phyloP scores from a whole-genome alignment of 2,113 vertebrate species.

The Colaptes auratus region DNA sequence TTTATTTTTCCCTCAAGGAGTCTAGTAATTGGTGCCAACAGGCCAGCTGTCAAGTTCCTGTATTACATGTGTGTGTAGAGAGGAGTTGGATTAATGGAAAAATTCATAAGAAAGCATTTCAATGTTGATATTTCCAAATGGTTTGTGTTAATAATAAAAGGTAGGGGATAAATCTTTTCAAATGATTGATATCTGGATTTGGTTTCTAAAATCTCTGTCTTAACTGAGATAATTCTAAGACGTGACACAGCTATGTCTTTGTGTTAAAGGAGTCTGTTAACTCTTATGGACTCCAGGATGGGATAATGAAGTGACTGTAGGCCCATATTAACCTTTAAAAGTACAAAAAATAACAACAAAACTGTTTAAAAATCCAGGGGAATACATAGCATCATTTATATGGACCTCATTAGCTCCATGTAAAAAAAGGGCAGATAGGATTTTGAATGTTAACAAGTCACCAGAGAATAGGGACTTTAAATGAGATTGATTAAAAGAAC shows the following conservation, averaged over 20 bases:
- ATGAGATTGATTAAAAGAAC: background rate
- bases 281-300: background rate
- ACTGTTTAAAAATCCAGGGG: background rate
- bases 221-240: background rate
- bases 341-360: background rate
- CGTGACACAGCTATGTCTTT: background rate
- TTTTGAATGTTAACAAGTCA: slow-evolving; percentile 33
- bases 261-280: background rate
- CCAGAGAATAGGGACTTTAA: background rate
- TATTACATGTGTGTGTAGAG: background rate
- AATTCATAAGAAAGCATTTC: slow-evolving; percentile 19
- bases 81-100: background rate
- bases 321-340: background rate
- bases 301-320: background rate
- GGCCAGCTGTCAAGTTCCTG: slow-evolving; percentile 33
- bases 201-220: background rate
- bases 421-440: background rate
- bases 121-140: background rate
- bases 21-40: slow-evolving; percentile 32
- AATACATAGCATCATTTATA: background rate
- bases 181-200: background rate
- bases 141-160: background rate
- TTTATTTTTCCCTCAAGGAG: slow-evolving; percentile 50
- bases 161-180: background rate
- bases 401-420: background rate